Conservation (phyloP, 1,140 invertebrate genomes). For the Leptinotarsa defecta region DNA sequence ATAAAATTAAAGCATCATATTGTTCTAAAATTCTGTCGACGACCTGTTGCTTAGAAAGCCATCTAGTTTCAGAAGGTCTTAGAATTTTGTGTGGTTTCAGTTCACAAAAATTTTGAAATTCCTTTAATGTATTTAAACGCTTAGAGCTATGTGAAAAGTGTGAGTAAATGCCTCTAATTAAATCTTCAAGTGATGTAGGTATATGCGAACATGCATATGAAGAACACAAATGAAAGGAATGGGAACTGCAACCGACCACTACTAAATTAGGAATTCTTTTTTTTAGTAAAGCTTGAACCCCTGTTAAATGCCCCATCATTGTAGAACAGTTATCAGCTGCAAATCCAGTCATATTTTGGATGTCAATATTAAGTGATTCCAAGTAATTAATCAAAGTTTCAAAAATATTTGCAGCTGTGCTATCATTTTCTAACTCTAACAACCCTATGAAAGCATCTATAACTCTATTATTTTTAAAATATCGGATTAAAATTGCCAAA, state of each 20-base stretch:
- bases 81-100: constrained; percentile 44
- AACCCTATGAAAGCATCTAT: background rate
- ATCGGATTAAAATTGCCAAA: constrained; percentile 44
- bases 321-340: background rate
- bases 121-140: constrained; percentile 34
- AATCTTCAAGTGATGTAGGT: constrained; percentile 30
- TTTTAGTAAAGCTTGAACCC: constrained; percentile 23
- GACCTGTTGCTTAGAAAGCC: constrained; percentile 46
- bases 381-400: background rate
- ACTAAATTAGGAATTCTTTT: constrained; percentile 14
- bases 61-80: constrained; percentile 43
- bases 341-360: background rate
- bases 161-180: constrained; percentile 43
- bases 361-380: background rate
- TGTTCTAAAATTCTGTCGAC: constrained; percentile 54
- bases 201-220: constrained; percentile 31
- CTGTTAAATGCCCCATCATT: background rate
- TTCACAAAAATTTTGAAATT: constrained; percentile 45
- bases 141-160: constrained; percentile 44
- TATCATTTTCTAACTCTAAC: background rate
- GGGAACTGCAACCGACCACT: constrained; percentile 20
- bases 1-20: constrained; percentile 41
- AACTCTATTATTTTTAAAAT: background rate
- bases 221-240: constrained; percentile 29
- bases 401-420: background rate